Evolutionary conservation across 2,888 invertebrate genomes (phyloP).

Genomic region (Poecilobothrus nobilitatus): DNA sequence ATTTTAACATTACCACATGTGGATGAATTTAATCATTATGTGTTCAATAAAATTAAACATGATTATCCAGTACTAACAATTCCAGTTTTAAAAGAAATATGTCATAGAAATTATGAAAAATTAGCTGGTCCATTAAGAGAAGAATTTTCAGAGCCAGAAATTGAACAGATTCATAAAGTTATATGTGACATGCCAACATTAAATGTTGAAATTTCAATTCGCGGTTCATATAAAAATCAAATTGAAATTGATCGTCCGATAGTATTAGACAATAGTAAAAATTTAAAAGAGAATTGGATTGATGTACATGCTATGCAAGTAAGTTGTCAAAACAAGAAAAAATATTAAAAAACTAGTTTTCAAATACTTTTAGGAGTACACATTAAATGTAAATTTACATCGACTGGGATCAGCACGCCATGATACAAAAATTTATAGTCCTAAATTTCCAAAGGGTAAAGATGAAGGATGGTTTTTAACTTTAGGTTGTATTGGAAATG

Average conservation of each 20-base stretch:
- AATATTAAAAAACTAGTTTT: conserved; percentile 4
- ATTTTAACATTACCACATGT: conserved; percentile 71
- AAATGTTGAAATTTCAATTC: conserved; percentile 49
- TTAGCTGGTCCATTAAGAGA: conserved; percentile 54
- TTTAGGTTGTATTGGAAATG: conserved; percentile 61
- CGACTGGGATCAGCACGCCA: conserved; percentile 49
- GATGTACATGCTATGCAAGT: conserved; percentile 58
- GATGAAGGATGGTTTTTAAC: conserved; percentile 93
- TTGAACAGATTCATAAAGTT: conserved; percentile 60
- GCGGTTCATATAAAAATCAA: conserved; percentile 47
- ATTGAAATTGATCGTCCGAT: conserved; percentile 32
- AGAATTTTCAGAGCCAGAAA: conserved; percentile 58
- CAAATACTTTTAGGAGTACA: conserved; percentile 52
- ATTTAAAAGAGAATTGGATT: conserved; percentile 47
- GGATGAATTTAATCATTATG: conserved; percentile 54
- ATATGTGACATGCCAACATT: conserved; percentile 56
- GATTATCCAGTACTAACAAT: conserved; percentile 33
- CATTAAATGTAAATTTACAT: conserved; percentile 51
- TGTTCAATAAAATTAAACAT: conserved; percentile 48
- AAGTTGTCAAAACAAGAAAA: conserved; percentile 11
- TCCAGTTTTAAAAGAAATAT: conserved; percentile 37
- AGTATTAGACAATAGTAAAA: conserved; percentile 27
- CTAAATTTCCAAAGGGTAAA: conserved; percentile 85
- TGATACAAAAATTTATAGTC: conserved; percentile 70
- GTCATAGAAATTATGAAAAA: conserved; percentile 50